These are phyloP conservation scores for Dryobates pubescens DNA, from an alignment of 2,797 vertebrate species.

Conservation along the genomic window DNA sequence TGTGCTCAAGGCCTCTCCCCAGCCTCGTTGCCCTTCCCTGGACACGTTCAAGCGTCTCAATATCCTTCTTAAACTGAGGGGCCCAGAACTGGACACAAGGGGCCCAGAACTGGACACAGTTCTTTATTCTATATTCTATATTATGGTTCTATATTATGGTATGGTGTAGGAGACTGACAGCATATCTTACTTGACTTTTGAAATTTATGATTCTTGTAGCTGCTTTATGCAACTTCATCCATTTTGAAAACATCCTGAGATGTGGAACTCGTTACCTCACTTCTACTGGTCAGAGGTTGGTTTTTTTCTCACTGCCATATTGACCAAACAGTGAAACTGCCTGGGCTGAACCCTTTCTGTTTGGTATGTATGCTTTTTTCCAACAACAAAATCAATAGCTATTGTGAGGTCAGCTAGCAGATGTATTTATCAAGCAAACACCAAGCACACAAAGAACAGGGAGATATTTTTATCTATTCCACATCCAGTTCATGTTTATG, in stretches of 20 bases:
- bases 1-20: too few relatives aligned
- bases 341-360: not conserved
- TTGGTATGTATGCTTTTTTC: not conserved
- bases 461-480: not conserved
- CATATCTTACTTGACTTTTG: not conserved
- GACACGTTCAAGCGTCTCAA: too few relatives aligned
- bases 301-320: not conserved
- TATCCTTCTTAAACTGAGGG: too few relatives aligned
- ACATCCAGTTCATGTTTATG: not conserved
- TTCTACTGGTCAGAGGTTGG: not conserved
- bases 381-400: not conserved
- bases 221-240: not conserved
- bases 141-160: too few relatives aligned
- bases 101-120: too few relatives aligned
- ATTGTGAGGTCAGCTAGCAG: not conserved
- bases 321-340: not conserved
- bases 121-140: too few relatives aligned
- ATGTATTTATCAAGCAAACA: not conserved
- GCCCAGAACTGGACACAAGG: too few relatives aligned
- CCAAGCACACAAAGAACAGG: not conserved
- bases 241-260: not conserved
- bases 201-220: not conserved
- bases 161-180: not conserved
- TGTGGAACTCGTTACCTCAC: accelerated
- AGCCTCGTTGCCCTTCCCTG: too few relatives aligned